A percentile compares a stretch with the other conserved stretches of the same genome.
These are phyloP conservation scores for Aphidius gifuensis DNA, from an alignment of 1,140 invertebrate species.

Conservation along the genomic window DNA sequence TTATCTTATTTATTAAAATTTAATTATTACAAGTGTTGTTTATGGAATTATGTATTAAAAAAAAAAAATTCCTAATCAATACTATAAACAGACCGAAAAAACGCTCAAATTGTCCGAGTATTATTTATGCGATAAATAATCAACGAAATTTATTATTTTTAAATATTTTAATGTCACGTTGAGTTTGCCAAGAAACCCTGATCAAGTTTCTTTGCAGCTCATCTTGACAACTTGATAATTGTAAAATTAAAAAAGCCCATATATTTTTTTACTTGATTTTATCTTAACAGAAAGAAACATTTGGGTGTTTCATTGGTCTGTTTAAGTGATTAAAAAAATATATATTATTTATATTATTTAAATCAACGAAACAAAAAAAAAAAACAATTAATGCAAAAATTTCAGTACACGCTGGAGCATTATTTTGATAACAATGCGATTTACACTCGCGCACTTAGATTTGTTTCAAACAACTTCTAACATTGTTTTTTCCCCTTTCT, in stretches of 20 bases:
- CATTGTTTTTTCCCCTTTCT: slow-evolving; percentile 56
- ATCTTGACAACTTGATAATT: slow-evolving; percentile 10
- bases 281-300: background rate
- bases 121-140: background rate
- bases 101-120: slow-evolving; percentile 39
- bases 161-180: slow-evolving; percentile 7
- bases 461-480: slow-evolving; percentile 42
- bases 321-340: background rate
- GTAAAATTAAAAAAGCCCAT: background rate
- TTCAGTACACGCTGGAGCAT: too few species aligned
- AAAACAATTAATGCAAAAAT: background rate
- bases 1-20: slow-evolving; percentile 16
- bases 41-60: background rate
- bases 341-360: background rate
- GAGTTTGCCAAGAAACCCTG: slow-evolving; percentile 41
- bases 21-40: slow-evolving; percentile 27
- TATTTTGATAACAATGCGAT: background rate
- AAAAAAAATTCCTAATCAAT: background rate
- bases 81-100: slow-evolving; percentile 37
- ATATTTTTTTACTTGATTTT: background rate
- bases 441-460: background rate
- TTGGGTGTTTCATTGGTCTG: background rate
- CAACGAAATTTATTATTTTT: background rate
- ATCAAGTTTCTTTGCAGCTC: slow-evolving; percentile 45
- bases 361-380: background rate